Evolutionary conservation across 2,113 vertebrate genomes (phyloP).

Genomic region (Eira barbara): DNA sequence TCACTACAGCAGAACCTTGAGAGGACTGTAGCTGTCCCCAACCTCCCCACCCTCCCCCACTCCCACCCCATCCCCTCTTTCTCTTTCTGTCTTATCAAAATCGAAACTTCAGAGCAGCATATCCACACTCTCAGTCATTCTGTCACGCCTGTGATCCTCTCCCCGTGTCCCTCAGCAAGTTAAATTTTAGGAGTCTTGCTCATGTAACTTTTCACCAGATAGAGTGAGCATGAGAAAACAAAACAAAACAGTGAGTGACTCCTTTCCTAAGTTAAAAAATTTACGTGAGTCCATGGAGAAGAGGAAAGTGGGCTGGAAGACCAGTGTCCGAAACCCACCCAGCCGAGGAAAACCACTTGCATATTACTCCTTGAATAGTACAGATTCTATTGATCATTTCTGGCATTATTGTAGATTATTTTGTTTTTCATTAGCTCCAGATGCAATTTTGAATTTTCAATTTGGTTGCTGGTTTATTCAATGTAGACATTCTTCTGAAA

Average conservation of each 20-base stretch:
- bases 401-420: background rate
- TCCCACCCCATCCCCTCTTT: background rate
- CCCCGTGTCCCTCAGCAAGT: background rate
- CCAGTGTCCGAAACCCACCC: background rate
- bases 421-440: background rate
- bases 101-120: background rate
- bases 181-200: background rate
- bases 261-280: background rate
- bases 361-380: background rate
- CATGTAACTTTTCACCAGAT: background rate
- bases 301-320: background rate
- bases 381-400: background rate
- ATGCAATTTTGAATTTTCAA: background rate
- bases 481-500: background rate
- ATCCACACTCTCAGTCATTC: background rate
- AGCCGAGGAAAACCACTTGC: background rate
- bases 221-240: background rate
- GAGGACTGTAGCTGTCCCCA: background rate
- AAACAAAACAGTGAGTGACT: background rate
- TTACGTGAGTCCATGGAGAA: background rate
- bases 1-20: background rate
- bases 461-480: background rate
- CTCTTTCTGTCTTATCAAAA: background rate
- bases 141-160: background rate
- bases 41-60: accelerated